Percentiles rank a stretch among this genome's conserved stretches.
Evolutionary conservation across 2,113 vertebrate genomes (phyloP).

Genomic region (Thermophis baileyi): DNA sequence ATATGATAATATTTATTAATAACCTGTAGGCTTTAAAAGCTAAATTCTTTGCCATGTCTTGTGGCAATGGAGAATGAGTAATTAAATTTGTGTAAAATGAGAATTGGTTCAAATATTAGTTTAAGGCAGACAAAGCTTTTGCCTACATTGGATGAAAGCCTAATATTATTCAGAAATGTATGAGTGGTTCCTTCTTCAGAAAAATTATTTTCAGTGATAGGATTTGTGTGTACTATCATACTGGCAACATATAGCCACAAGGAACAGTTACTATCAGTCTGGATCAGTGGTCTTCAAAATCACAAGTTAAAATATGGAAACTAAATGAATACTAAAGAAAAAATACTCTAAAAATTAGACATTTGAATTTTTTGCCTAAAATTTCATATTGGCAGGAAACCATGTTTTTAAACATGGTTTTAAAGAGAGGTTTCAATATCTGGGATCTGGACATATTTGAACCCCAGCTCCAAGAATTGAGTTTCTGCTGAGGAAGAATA

Average conservation of each 20-base stretch:
- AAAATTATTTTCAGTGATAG: not conserved
- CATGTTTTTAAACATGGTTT: not conserved
- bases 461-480: not conserved
- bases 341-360: not conserved
- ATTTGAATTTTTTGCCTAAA: not conserved
- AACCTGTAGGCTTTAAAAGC: slow-evolving; percentile 52
- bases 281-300: not conserved
- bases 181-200: not conserved
- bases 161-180: not conserved
- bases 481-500: not conserved
- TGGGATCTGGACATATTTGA: not conserved
- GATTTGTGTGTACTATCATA: not conserved
- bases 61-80: slow-evolving; percentile 34
- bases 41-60: slow-evolving; percentile 42
- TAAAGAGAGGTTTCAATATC: not conserved
- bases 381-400: not conserved
- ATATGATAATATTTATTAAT: slow-evolving; percentile 62
- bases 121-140: not conserved
- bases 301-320: no score
- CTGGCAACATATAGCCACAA: not conserved
- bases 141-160: not conserved
- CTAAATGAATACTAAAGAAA: not conserved
- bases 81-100: slow-evolving; percentile 16
- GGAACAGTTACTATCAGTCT: not conserved
- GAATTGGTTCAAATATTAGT: not conserved